These are phyloP conservation scores for Patella pellucida DNA, from an alignment of 2,888 invertebrate genomes.

Conservation along the genomic window DNA sequence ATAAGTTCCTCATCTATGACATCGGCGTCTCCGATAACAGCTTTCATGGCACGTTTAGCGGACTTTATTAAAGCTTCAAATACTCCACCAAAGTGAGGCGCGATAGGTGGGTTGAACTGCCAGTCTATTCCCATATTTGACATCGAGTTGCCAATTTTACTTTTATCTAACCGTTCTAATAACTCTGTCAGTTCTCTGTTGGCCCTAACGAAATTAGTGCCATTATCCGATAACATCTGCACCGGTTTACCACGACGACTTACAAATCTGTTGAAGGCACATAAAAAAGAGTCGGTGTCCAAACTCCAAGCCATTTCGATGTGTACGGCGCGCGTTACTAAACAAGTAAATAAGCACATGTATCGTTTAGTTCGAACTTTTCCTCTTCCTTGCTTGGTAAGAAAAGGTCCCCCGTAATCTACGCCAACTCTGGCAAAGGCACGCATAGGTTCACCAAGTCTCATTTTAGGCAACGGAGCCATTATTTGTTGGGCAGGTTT, in stretches of 20 bases:
- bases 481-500: constrained; percentile 22
- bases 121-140: constrained; percentile 27
- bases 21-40: constrained; percentile 17
- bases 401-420: constrained; percentile 41
- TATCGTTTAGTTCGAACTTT: no score
- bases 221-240: constrained; percentile 21
- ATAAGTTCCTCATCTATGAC: background rate
- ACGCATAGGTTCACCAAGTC: constrained; percentile 23
- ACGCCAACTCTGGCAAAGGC: constrained; percentile 35
- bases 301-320: constrained; percentile 10
- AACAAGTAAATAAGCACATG: constrained; percentile 17
- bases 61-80: constrained; percentile 37
- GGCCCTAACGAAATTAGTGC: constrained; percentile 23
- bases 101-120: constrained; percentile 38
- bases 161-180: constrained; percentile 19
- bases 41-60: constrained; percentile 38
- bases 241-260: constrained; percentile 19
- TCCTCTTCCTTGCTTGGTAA: constrained; percentile 7
- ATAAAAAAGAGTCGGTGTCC: constrained; percentile 21
- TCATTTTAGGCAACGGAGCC: constrained; percentile 26
- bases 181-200: constrained; percentile 21
- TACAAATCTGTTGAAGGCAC: constrained; percentile 18
- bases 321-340: constrained; percentile 27
- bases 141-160: constrained; percentile 17
- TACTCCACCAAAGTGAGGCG: constrained; percentile 39